phyloP scores from a whole-genome alignment of 2,888 invertebrate genomes.

The Vesta saturnalis region DNA sequence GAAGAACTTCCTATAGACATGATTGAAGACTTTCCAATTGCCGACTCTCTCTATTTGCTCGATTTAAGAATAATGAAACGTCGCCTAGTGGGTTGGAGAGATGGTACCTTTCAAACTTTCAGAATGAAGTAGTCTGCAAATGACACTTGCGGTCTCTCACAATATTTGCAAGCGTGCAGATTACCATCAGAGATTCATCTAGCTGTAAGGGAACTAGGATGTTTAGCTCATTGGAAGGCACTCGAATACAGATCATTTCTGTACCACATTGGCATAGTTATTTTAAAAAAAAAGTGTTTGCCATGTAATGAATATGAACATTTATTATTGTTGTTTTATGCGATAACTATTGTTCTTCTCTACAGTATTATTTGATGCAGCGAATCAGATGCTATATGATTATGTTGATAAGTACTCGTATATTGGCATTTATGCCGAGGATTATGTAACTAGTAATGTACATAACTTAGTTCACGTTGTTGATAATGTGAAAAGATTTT shows the following conservation, averaged over 20 bases:
- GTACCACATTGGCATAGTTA: background rate
- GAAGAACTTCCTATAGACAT: conserved; percentile 37
- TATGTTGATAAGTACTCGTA: background rate
- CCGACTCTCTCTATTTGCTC: conserved; percentile 38
- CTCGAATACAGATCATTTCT: background rate
- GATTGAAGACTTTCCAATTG: conserved; percentile 38
- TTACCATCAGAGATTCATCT: conserved; percentile 1
- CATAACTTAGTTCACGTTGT: background rate
- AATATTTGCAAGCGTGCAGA: background rate
- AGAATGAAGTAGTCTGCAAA: background rate
- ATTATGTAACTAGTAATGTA: conserved; percentile 1
- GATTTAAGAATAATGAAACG: conserved; percentile 40
- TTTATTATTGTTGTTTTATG: background rate
- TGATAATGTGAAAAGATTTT: background rate
- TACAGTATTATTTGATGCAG: background rate
- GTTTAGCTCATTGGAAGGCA: background rate
- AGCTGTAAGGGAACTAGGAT: background rate
- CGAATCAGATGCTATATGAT: background rate
- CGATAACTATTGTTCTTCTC: background rate
- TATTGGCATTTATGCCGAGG: background rate
- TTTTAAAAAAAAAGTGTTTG: background rate
- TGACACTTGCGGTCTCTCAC: background rate
- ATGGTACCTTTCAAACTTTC: background rate
- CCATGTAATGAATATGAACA: background rate
- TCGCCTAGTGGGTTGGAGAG: conserved; percentile 25